A percentile compares a stretch with the other conserved stretches of the same genome.
Conservation (phyloP, 2,888 invertebrate species). For the Polyommatus iphigenia region DNA sequence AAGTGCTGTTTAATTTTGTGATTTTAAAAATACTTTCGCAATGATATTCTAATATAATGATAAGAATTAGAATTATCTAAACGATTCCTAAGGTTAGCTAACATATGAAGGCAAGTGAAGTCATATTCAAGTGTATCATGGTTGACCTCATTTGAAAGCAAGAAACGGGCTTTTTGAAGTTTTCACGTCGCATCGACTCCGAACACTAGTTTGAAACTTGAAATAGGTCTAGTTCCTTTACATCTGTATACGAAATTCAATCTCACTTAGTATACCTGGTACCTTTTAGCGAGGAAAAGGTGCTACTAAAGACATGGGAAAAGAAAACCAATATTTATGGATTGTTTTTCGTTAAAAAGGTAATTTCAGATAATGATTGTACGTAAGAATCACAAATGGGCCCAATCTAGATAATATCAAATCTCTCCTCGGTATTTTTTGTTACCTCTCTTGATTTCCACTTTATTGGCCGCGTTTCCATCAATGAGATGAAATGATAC, state of each 20-base stretch:
- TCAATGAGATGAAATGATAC: not conserved
- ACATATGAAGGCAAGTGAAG: not conserved
- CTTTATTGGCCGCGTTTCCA: not conserved
- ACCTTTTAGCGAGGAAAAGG: not conserved
- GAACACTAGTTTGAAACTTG: not conserved
- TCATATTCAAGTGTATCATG: slow-evolving; percentile 14
- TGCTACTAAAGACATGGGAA: not conserved
- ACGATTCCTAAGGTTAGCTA: not conserved
- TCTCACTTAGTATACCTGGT: not conserved
- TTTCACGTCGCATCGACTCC: slow-evolving; percentile 9
- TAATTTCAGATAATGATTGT: not conserved
- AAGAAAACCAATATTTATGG: too few species aligned
- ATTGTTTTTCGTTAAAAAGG: not conserved
- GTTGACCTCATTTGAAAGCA: not conserved
- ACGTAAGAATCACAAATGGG: not conserved
- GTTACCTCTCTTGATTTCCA: not conserved
- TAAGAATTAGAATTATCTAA: too few species aligned
- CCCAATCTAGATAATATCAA: not conserved
- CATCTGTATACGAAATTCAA: not conserved
- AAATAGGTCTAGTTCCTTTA: slow-evolving; percentile 22
- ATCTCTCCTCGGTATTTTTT: not conserved
- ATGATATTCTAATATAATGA: too few species aligned
- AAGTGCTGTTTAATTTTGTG: too few species aligned
- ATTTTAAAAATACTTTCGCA: too few species aligned
- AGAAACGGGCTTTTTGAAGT: slow-evolving; percentile 22